Conservation (phyloP, 2,888 invertebrate species). For the Lasioglossum leucozonium region DNA sequence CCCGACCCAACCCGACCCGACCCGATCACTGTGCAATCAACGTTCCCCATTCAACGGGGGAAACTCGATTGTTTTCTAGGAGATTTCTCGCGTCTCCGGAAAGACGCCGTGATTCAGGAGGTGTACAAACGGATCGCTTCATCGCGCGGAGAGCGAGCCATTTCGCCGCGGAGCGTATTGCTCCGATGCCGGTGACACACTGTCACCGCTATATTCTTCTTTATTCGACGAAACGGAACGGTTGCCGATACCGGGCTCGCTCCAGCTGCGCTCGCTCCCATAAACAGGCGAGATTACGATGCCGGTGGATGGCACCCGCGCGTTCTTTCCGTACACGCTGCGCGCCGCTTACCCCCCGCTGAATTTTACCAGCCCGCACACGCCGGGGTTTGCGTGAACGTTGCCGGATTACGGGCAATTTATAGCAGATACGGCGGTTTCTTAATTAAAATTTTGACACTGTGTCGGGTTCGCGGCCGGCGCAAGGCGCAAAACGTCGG, state of each 20-base stretch:
- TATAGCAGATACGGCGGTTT: neutral
- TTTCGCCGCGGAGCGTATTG: conserved; percentile 8
- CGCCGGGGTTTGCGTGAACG: neutral
- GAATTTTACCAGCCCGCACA: neutral
- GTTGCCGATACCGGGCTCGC: conserved; percentile 28
- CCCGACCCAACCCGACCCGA: neutral
- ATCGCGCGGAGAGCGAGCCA: neutral
- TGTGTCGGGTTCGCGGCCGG: neutral
- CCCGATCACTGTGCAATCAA: conserved; percentile 4
- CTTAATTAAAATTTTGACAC: neutral
- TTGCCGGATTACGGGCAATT: neutral
- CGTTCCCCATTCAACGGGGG: neutral
- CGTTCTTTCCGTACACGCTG: neutral
- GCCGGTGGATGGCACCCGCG: conserved; percentile 6
- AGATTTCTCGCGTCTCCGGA: neutral
- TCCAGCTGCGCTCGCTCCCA: conserved; percentile 10
- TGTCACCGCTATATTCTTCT: neutral
- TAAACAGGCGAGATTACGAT: conserved; percentile 34
- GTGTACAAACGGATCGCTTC: neutral
- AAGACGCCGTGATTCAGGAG: neutral
- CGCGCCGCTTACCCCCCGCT: neutral
- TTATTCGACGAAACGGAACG: conserved; percentile 14
- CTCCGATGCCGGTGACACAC: neutral
- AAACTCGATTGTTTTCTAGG: conserved; percentile 22
- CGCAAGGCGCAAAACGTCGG: neutral